These are phyloP conservation scores for Noctua janthe DNA, from an alignment of 2,888 invertebrate genomes.

Conservation along the genomic window DNA sequence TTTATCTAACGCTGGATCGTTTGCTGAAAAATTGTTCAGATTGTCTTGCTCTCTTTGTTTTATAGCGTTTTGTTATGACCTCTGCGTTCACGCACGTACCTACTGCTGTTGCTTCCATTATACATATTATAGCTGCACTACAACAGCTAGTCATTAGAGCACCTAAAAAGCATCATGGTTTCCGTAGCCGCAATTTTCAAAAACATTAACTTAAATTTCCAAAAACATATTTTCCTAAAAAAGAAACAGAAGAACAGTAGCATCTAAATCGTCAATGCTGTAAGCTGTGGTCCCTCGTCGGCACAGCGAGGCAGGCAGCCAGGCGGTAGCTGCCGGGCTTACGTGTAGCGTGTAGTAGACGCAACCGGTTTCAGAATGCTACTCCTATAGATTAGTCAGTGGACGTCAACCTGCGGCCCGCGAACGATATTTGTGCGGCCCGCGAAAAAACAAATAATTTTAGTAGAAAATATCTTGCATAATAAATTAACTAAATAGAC, in stretches of 20 bases:
- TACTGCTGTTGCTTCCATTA: slow-evolving; percentile 2
- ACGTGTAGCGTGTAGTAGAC: slow-evolving; percentile 22
- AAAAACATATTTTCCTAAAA: background rate
- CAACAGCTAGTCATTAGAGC: slow-evolving; percentile 33
- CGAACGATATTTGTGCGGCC: no score
- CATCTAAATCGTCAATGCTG: background rate
- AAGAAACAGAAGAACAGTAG: background rate
- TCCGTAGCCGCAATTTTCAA: background rate
- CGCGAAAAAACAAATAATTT: no score
- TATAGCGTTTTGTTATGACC: slow-evolving; percentile 19
- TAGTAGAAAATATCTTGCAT: no score
- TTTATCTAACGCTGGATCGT: slow-evolving; percentile 42
- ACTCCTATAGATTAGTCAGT: slow-evolving; percentile 23
- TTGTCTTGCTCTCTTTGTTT: slow-evolving; percentile 43
- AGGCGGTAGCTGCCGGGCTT: slow-evolving; percentile 35
- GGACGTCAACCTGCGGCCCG: no score
- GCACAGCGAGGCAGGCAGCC: background rate
- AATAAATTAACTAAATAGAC: no score
- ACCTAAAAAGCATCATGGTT: background rate
- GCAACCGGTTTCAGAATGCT: slow-evolving; percentile 42
- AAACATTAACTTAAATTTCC: background rate
- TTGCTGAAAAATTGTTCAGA: slow-evolving; percentile 45
- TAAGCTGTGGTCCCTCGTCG: background rate
- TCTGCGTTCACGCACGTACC: slow-evolving; percentile 3
- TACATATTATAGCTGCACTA: background rate